phyloP scores from a whole-genome alignment of 30 jellyfish, hydroid and myxozoan genomes.

The Thelohanellus kitauei region DNA sequence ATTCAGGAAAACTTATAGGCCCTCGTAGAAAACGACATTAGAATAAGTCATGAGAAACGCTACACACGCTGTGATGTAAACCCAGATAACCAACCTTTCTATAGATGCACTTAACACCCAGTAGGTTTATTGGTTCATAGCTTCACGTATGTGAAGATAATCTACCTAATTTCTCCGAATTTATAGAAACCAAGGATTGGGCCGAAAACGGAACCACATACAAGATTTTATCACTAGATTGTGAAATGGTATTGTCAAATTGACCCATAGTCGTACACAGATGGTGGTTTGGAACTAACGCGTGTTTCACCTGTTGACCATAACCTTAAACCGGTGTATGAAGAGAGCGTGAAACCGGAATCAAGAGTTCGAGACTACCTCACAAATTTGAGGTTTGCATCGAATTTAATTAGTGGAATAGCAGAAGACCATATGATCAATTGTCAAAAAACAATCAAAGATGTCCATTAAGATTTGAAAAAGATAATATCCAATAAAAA shows the following conservation, averaged over 20 bases:
- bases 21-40: too few species aligned
- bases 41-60: too few species aligned
- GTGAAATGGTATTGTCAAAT: conserved; percentile 37
- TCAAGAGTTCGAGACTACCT: conserved; percentile 28
- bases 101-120: too few species aligned
- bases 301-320: conserved; percentile 37
- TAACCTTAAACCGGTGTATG: conserved; percentile 18
- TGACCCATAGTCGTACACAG: conserved; percentile 46
- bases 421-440: conserved; percentile 19
- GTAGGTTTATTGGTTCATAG: too few species aligned
- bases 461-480: conserved; percentile 17
- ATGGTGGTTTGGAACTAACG: conserved; percentile 45
- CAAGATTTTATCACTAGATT: conserved; percentile 37
- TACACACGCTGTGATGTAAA: too few species aligned
- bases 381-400: conserved; percentile 12
- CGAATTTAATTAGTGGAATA: conserved; percentile 17
- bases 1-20: too few species aligned
- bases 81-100: too few species aligned
- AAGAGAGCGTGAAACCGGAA: conserved; percentile 26
- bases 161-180: too few species aligned
- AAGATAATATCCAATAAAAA: conserved; percentile 18
- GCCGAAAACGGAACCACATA: too few species aligned
- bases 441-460: conserved; percentile 14
- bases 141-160: too few species aligned
- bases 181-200: too few species aligned